Conservation (phyloP, 1,140 invertebrate species). For the Piezodorus guildinii region DNA sequence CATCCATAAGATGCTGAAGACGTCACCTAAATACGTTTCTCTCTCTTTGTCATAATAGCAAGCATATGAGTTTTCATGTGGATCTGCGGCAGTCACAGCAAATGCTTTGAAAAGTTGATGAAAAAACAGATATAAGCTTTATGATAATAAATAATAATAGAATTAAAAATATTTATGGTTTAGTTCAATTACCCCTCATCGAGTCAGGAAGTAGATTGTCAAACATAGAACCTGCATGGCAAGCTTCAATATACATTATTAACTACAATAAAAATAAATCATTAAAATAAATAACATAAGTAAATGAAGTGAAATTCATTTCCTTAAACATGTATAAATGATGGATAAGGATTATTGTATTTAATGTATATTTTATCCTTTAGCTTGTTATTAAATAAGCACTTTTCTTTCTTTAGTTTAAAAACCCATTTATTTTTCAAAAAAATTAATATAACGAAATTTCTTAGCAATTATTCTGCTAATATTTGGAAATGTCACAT, state of each 20-base stretch:
- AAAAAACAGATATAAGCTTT: constrained; percentile 4
- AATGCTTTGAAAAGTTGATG: constrained; percentile 38
- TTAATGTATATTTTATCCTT: too few species aligned
- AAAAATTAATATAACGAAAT: too few species aligned
- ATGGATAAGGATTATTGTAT: too few species aligned
- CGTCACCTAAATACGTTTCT: constrained; percentile 45
- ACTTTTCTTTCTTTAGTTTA: too few species aligned
- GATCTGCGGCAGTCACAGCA: constrained; percentile 52
- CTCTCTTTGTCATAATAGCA: constrained; percentile 43
- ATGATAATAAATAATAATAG: neutral
- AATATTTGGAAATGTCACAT: too few species aligned
- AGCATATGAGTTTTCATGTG: constrained; percentile 45
- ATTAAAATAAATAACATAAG: too few species aligned
- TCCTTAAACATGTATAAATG: too few species aligned
- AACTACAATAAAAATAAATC: constrained; percentile 34
- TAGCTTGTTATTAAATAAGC: too few species aligned
- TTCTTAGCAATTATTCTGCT: too few species aligned
- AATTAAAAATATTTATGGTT: neutral
- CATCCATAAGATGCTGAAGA: constrained; percentile 55
- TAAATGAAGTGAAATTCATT: too few species aligned
- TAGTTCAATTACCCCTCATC: constrained; percentile 39
- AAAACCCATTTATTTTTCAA: too few species aligned
- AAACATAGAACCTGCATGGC: constrained; percentile 58
- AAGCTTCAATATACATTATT: constrained; percentile 54
- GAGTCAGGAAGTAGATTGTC: constrained; percentile 42